Percentiles rank a stretch among this genome's conserved stretches.
phyloP scores from a whole-genome alignment of 2,113 vertebrate genomes.

The Tragulus kanchil region DNA sequence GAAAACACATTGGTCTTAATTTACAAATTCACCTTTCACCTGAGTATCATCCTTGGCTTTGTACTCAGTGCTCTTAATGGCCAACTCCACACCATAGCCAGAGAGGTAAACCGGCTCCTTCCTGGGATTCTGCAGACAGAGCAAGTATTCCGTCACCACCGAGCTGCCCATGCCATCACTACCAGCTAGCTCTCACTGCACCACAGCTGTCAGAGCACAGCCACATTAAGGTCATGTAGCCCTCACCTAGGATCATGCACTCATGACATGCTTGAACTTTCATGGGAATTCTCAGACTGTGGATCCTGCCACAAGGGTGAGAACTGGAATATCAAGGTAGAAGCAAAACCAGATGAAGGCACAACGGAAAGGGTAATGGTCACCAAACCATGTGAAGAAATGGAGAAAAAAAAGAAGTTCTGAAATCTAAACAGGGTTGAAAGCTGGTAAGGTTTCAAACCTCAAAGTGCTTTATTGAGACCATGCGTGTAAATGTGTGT shows the following conservation, averaged over 20 bases:
- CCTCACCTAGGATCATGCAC: background rate
- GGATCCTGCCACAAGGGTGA: background rate
- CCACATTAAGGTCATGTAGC: background rate
- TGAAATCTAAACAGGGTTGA: background rate
- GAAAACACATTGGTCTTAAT: constrained; percentile 60
- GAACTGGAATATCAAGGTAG: background rate
- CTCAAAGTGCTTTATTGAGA: background rate
- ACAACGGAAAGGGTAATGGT: background rate
- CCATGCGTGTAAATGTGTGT: background rate
- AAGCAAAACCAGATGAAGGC: constrained; percentile 24
- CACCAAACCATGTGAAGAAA: background rate
- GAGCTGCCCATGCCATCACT: background rate
- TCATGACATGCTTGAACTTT: background rate
- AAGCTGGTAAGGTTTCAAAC: background rate
- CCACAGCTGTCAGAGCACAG: rapidly evolving
- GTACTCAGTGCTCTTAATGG: constrained; percentile 99
- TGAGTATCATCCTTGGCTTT: constrained; percentile 99
- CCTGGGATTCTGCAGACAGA: constrained; percentile 90
- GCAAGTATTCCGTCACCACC: background rate
- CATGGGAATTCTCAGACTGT: background rate
- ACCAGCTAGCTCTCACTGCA: background rate
- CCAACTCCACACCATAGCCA: constrained; percentile 97
- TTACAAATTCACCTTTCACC: constrained; percentile 95
- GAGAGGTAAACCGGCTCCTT: constrained; percentile 94
- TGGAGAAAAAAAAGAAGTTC: background rate